phyloP scores from a whole-genome alignment of 2,888 invertebrate species.

The Pantelozetes paolii region DNA sequence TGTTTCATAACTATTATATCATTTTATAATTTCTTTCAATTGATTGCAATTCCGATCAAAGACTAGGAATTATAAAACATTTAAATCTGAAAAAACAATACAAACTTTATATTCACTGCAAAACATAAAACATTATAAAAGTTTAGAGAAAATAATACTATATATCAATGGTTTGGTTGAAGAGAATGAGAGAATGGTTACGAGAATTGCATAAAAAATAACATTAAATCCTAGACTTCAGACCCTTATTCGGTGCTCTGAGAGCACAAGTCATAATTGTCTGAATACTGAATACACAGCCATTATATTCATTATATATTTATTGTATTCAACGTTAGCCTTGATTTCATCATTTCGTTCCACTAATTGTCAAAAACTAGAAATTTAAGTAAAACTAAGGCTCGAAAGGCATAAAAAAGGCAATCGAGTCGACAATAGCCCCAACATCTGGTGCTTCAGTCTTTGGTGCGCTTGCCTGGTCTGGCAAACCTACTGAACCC shows the following conservation, averaged over 20 bases:
- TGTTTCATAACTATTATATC: not conserved
- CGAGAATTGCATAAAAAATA: not conserved
- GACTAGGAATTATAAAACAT: too few species aligned
- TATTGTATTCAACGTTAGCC: conserved; percentile 7
- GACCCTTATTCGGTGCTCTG: not conserved
- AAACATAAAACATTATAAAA: not conserved
- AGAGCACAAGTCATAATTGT: not conserved
- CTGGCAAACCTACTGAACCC: conserved; percentile 24
- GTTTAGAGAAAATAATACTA: too few species aligned
- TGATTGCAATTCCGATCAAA: too few species aligned
- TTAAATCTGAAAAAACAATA: too few species aligned
- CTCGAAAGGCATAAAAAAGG: conserved; percentile 27
- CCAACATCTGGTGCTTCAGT: conserved; percentile 16
- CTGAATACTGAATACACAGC: not conserved
- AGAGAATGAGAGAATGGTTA: too few species aligned
- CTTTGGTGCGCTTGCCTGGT: conserved; percentile 19
- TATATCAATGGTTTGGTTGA: too few species aligned
- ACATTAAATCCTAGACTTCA: not conserved
- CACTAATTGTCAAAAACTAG: conserved; percentile 6
- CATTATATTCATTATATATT: conserved; percentile 7
- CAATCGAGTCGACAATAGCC: conserved; percentile 17
- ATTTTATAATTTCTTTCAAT: too few species aligned
- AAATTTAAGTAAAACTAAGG: not conserved
- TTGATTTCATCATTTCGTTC: conserved; percentile 31
- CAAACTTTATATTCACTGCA: not conserved